These are phyloP conservation scores for Sturnus vulgaris DNA, from an alignment of 2,113 vertebrate genomes.

Conservation along the genomic window DNA sequence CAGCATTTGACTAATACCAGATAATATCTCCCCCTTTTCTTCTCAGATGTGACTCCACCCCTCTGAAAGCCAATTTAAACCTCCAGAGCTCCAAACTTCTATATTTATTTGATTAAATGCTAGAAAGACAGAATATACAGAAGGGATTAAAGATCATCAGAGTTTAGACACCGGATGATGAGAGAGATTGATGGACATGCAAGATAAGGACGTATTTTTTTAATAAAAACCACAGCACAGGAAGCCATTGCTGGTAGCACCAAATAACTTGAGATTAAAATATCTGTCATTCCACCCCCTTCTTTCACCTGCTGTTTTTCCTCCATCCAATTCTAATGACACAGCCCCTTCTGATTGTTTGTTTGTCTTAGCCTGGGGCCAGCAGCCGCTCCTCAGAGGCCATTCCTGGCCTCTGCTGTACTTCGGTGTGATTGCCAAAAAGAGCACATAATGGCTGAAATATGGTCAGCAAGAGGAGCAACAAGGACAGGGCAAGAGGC, in stretches of 20 bases:
- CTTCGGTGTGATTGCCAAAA: background rate
- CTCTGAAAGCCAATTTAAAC: background rate
- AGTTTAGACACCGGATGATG: background rate
- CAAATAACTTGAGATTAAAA: slow-evolving; percentile 28
- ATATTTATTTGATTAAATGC: background rate
- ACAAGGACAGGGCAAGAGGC: slow-evolving; percentile 25
- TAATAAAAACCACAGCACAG: background rate
- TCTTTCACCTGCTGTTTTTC: slow-evolving; percentile 53
- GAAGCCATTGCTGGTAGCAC: slow-evolving; percentile 21
- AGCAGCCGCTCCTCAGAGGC: slow-evolving; percentile 35
- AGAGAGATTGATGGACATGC: background rate
- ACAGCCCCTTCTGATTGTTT: slow-evolving; percentile 34
- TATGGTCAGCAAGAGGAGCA: slow-evolving; percentile 18
- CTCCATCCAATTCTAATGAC: slow-evolving; percentile 15
- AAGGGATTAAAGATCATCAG: background rate
- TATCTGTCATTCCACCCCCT: slow-evolving; percentile 1
- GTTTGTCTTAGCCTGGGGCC: slow-evolving; percentile 55
- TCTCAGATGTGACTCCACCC: background rate
- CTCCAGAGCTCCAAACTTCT: background rate
- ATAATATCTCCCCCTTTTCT: background rate
- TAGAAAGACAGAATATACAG: background rate
- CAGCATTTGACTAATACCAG: background rate
- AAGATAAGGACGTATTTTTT: background rate
- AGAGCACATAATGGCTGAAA: background rate
- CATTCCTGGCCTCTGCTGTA: background rate